Percentiles rank a stretch among this genome's conserved stretches.
phyloP scores from a whole-genome alignment of 2,113 vertebrate species.

The Phalacrocorax aristotelis region DNA sequence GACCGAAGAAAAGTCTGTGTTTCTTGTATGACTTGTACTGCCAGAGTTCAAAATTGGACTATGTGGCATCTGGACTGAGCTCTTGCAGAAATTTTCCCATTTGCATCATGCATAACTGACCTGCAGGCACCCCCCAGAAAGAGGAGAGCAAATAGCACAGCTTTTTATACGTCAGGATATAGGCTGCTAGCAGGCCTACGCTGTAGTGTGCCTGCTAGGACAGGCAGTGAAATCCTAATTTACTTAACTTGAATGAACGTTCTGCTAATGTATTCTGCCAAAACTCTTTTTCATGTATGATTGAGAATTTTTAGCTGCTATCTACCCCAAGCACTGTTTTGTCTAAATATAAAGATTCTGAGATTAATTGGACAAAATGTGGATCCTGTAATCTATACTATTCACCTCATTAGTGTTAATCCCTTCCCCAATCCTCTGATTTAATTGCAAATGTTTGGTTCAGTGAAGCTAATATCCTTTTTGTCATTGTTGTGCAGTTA shows the following conservation, averaged over 20 bases:
- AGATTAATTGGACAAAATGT: slow-evolving; percentile 60
- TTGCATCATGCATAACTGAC: accelerated
- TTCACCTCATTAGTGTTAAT: slow-evolving; percentile 70
- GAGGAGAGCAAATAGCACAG: neutral
- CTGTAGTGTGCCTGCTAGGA: neutral
- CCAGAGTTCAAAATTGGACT: neutral
- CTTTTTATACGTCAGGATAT: accelerated
- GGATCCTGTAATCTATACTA: slow-evolving; percentile 57
- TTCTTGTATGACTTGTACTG: neutral
- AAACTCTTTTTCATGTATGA: neutral
- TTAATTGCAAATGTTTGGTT: slow-evolving; percentile 72
- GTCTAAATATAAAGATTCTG: slow-evolving; percentile 47
- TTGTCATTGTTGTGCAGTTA: slow-evolving; percentile 67
- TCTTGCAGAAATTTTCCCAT: too few relatives aligned
- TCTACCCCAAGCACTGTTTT: slow-evolving; percentile 34
- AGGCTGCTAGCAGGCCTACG: neutral
- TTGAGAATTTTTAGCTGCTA: slow-evolving; percentile 42
- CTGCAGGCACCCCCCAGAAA: neutral
- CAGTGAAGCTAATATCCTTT: slow-evolving; percentile 68
- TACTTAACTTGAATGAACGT: neutral
- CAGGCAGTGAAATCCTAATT: neutral
- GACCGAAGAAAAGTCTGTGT: neutral
- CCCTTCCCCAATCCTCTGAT: slow-evolving; percentile 56
- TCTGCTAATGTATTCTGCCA: neutral
- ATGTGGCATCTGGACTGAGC: neutral